Base-by-base conservation (phyloP, 2,888 invertebrate species). In the Catocala fraxini region DNA sequence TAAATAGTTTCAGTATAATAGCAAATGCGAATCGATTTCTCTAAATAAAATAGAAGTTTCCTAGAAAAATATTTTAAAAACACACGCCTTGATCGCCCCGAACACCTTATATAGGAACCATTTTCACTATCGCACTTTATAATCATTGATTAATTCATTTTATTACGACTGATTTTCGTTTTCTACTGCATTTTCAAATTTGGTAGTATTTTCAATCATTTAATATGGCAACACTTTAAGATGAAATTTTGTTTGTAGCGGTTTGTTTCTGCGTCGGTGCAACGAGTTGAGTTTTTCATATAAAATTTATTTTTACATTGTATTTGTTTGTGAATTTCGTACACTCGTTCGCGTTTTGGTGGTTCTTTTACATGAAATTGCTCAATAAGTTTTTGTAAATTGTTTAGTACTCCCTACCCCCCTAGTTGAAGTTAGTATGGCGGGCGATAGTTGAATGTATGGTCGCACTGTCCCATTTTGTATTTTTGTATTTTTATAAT, bases 401-500 rank as follows among this genome's bases (percentile, higher is more conserved):
- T 83, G 84, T 88, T 88, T 90, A 82, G 89, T 88, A 88, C 87
- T 89, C 91, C 90, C 88, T 87, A 85, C 81, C 88, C 87, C 85
- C 85, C 84, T 88, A 86, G 87, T 81, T 85, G 85, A 84, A 80
- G 83, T 74, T 79, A 72, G 75, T 80, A 78, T 83, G 83, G 83
- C 88, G 86, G 86, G 88, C 89, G 89, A 86, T 86, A 89, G 85
- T 89, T 90, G 90, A 85, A 81, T 88, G 83, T 86, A 82, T 78
- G 81, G 87, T 91, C 88, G 92, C 93, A 90, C 91, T 92, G 92
- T 93, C 93, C 93, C 93, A 90, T 93, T 93, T 93, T 93, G 93
- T 93, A 93, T 93, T 93, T 93, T 93, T 93, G 92, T 93, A 93
- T 93, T 93, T 93, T 93, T 93, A 93, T 93, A 93, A 92, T 89